phyloP scores from a whole-genome alignment of 2,888 invertebrate genomes.

The Agrotis exclamationis region DNA sequence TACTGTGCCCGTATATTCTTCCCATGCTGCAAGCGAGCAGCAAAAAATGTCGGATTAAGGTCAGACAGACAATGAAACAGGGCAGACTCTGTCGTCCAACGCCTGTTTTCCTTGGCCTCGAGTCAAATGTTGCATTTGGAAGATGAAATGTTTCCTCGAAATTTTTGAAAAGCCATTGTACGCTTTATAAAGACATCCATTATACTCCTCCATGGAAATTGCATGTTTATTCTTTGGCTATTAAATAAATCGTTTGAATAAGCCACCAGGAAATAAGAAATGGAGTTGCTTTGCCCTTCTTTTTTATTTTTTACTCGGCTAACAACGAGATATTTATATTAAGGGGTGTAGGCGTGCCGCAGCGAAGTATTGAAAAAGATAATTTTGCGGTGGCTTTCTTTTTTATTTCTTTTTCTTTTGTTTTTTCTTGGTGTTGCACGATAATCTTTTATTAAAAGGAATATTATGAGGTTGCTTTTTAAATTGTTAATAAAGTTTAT shows the following conservation, averaged over 20 bases:
- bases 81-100: slow-evolving; percentile 73
- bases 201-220: slow-evolving; percentile 46
- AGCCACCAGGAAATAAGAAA: slow-evolving; percentile 42
- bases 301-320: slow-evolving; percentile 36
- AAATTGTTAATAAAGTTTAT: neutral
- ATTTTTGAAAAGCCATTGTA: slow-evolving; percentile 64
- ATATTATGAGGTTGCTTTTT: neutral
- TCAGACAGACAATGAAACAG: slow-evolving; percentile 81
- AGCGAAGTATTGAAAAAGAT: slow-evolving; percentile 53
- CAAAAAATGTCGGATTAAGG: slow-evolving; percentile 83
- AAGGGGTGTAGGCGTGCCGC: slow-evolving; percentile 34
- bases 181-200: slow-evolving; percentile 42
- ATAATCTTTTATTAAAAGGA: slow-evolving; percentile 11
- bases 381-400: slow-evolving; percentile 39
- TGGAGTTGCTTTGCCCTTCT: slow-evolving; percentile 25
- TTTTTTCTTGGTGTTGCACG: slow-evolving; percentile 1
- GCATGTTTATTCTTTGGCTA: slow-evolving; percentile 47
- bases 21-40: slow-evolving; percentile 73
- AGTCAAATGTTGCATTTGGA: slow-evolving; percentile 79
- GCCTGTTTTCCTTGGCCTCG: slow-evolving; percentile 80
- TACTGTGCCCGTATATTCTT: slow-evolving; percentile 67
- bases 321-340: slow-evolving; percentile 54
- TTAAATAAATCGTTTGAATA: slow-evolving; percentile 57
- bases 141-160: slow-evolving; percentile 74
- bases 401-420: slow-evolving; percentile 30